Conservation (phyloP, 2,888 invertebrate species). For the Mechanitis mazaeus region DNA sequence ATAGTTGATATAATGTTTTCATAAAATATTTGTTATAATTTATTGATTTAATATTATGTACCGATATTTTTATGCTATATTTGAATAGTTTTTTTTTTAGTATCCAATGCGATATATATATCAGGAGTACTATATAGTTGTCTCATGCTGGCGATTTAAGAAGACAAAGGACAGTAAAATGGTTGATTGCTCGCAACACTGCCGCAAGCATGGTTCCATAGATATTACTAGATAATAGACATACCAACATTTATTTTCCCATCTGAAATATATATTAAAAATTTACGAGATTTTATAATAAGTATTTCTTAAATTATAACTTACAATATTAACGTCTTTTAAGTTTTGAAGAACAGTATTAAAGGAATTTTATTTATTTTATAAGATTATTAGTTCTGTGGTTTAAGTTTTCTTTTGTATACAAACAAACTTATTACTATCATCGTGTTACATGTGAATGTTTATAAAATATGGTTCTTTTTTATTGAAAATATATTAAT, state of each 20-base stretch:
- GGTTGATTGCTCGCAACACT: conserved; percentile 68
- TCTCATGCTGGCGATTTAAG: conserved; percentile 63
- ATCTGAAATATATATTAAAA: background rate
- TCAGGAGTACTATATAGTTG: conserved; percentile 37
- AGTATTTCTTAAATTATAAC: too few relatives aligned
- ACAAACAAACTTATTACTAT: conserved; percentile 44
- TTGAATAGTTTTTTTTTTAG: background rate
- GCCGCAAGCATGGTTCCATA: conserved; percentile 35
- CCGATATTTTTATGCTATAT: background rate
- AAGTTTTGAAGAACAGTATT: too few relatives aligned
- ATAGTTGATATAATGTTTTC: background rate
- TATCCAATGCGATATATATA: conserved; percentile 9
- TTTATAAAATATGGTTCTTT: too few relatives aligned
- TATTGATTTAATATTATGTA: background rate
- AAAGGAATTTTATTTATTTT: too few relatives aligned
- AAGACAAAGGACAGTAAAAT: conserved; percentile 75
- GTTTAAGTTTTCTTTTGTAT: conserved; percentile 37
- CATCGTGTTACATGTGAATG: too few relatives aligned
- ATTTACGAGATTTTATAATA: conserved; percentile 20
- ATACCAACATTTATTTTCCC: background rate
- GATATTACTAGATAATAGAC: conserved; percentile 7
- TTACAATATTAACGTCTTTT: too few relatives aligned
- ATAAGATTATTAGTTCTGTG: conserved; percentile 31
- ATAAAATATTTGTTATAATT: conserved; percentile 3
- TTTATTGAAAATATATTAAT: too few relatives aligned